Evolutionary conservation across 2,797 vertebrate genomes (phyloP), one percentile per base, ranked within the genome.

Genomic region (Enteromius anoplus): DNA sequence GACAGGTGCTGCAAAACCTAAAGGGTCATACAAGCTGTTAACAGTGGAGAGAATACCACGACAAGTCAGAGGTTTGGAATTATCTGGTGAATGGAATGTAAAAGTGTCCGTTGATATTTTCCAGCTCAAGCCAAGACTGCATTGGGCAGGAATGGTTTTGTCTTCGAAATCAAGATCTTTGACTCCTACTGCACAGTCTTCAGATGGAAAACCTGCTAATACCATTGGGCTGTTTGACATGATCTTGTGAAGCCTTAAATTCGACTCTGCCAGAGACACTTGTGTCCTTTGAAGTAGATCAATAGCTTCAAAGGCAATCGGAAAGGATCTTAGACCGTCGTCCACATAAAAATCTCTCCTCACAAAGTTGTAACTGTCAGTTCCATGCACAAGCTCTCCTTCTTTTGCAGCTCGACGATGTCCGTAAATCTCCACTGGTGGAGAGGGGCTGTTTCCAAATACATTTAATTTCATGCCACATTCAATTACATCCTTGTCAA

Each of bases 171-270:
- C 68, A 8, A 70, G 40, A 26, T 70, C 68, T 70, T 70, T 70
- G n/a, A 70, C 40, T 8, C 10, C 40, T 45, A 15, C 5, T 2
- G 11, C n/a, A 3, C 40, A 26, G n/a, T 47, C 40, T 70, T 47
- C 68, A 3, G n/a, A 1, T 47, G 40, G 2, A 70, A 47, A 68
- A 11, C 9, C 65, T 42, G 21, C 19, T 10, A 68, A 68, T 21
- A 68, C 65, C 10, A n/a, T 11, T 1, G 17, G 9, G 21, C 21
- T 42, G 37, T 69, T 69, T 69, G 66, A 14, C 37, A n/a, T 69
- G 2, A 69, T 69, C 34, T 69, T 42, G 66, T 69, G 37, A n/a
- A 69, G 34, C 65, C 65, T 68, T 37, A 68, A 19, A 68, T 68
- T 68, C 0, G 19, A 68, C 12, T 68, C 19, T 68, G 65, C 19